phyloP scores from a whole-genome alignment of 2,888 invertebrate genomes.

The Chironomus tentans region DNA sequence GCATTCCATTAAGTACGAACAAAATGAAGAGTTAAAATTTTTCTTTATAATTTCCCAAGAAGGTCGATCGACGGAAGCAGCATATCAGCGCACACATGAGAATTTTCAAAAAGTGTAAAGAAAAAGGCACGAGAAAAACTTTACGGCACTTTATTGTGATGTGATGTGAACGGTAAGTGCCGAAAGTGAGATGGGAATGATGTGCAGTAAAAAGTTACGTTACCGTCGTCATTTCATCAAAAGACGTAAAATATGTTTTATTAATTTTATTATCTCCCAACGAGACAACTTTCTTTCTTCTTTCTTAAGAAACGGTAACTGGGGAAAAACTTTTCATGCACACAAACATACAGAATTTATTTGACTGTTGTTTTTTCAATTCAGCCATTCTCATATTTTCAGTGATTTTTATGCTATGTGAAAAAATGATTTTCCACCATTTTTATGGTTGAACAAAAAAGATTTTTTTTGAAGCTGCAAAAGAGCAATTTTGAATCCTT shows the following conservation, averaged over 20 bases:
- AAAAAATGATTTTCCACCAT: background rate
- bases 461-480: background rate
- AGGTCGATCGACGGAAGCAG: no score
- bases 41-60: no score
- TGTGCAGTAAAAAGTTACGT: slow-evolving; percentile 10
- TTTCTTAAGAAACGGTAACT: background rate
- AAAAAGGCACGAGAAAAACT: no score
- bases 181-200: background rate
- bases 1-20: no score
- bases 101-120: no score
- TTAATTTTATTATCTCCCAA: slow-evolving; percentile 18
- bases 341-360: background rate
- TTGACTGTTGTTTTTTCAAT: no score
- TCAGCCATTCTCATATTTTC: no score
- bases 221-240: background rate
- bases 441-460: background rate
- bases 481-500: background rate
- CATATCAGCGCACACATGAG: no score
- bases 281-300: background rate
- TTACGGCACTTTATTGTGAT: no score
- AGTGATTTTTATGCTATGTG: background rate
- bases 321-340: background rate
- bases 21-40: no score
- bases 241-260: slow-evolving; percentile 22
- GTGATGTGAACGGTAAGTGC: no score